phyloP scores from a whole-genome alignment of 2,113 vertebrate genomes.

The Malurus elegans region DNA sequence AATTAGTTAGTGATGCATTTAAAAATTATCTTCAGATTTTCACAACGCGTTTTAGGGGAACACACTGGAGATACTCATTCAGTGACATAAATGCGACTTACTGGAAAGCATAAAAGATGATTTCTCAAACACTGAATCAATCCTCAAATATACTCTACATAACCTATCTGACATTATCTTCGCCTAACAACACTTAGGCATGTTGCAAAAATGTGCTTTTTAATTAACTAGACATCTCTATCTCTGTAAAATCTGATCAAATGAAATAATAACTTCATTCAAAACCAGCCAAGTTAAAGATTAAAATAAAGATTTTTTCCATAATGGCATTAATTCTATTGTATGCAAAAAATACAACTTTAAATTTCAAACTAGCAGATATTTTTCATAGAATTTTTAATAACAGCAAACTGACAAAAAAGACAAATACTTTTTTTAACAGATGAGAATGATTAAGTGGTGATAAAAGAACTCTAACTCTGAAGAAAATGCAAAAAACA shows the following conservation, averaged over 20 bases:
- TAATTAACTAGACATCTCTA: not conserved
- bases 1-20: not conserved
- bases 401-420: constrained; percentile 21
- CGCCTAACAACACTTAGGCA: not conserved
- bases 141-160: not conserved
- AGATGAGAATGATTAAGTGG: constrained; percentile 17
- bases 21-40: not conserved
- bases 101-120: not conserved
- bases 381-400: constrained; percentile 32
- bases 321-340: not conserved
- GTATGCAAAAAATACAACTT: not conserved
- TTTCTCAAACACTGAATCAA: not conserved
- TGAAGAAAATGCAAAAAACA: not conserved
- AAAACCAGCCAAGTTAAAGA: constrained; percentile 15
- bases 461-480: not conserved
- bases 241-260: not conserved
- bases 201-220: not conserved
- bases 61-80: not conserved
- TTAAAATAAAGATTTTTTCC: constrained; percentile 8
- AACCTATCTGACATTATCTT: constrained; percentile 16
- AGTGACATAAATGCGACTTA: not conserved
- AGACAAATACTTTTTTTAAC: not conserved
- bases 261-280: constrained; percentile 6
- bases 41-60: not conserved
- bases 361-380: constrained; percentile 24